Percentiles rank a stretch among this genome's conserved stretches.
phyloP scores from a whole-genome alignment of 2,113 vertebrate genomes.

The Poicephalus meyeri region DNA sequence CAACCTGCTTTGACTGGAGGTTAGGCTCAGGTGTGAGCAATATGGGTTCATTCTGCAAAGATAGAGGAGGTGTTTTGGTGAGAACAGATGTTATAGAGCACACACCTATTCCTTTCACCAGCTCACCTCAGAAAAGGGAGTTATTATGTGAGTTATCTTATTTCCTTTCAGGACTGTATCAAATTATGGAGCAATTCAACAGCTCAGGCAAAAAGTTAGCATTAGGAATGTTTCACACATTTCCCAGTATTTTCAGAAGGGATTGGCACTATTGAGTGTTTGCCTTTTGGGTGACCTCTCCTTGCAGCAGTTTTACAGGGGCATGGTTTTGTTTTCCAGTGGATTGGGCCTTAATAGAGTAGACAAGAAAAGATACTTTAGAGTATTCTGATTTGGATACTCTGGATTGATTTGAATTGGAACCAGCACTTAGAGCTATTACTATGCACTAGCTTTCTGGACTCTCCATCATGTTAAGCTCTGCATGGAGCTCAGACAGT shows the following conservation, averaged over 20 bases:
- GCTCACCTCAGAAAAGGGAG: background rate
- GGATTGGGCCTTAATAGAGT: background rate
- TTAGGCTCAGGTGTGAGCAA: background rate
- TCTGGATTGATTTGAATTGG: background rate
- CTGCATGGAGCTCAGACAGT: background rate
- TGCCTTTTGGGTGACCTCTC: background rate
- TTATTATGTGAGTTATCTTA: background rate
- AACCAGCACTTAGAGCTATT: background rate
- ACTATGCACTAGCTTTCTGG: background rate
- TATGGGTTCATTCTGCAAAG: background rate
- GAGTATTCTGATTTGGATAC: background rate
- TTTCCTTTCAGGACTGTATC: background rate
- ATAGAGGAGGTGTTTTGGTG: background rate
- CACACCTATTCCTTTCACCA: background rate
- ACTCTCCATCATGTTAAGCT: background rate
- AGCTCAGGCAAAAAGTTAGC: background rate
- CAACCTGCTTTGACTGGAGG: background rate
- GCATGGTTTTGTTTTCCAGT: background rate
- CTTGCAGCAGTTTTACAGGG: background rate
- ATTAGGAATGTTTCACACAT: background rate
- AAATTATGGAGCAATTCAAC: background rate
- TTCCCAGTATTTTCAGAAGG: background rate
- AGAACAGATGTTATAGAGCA: background rate
- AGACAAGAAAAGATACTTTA: background rate
- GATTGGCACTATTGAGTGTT: background rate